phyloP scores from a whole-genome alignment of 2,797 vertebrate genomes.

The Chlorospingus semifuscus region DNA sequence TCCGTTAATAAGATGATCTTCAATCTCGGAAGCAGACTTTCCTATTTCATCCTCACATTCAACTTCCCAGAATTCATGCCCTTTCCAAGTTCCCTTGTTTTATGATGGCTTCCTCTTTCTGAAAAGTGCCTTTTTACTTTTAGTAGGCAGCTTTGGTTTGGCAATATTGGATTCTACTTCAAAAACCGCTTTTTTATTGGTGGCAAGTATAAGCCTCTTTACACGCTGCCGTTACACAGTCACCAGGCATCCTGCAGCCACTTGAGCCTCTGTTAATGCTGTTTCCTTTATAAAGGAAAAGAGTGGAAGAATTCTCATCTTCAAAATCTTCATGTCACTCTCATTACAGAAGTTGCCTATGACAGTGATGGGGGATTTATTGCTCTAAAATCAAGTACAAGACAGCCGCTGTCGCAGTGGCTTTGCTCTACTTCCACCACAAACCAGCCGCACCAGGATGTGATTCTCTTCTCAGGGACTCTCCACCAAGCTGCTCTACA shows the following conservation, averaged over 20 bases:
- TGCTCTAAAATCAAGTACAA: neutral
- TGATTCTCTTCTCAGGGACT: neutral
- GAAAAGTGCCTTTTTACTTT: neutral
- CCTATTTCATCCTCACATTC: neutral
- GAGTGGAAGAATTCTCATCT: neutral
- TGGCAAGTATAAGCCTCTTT: neutral
- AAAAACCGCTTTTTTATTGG: neutral
- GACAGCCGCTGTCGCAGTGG: neutral
- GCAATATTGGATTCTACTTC: neutral
- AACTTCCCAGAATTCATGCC: neutral
- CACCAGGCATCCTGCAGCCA: accelerated
- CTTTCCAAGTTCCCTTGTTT: neutral
- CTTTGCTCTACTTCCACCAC: neutral
- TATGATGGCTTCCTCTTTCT: neutral
- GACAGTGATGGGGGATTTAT: neutral
- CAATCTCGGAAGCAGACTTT: neutral
- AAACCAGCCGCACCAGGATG: neutral
- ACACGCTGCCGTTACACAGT: neutral
- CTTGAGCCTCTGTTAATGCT: neutral
- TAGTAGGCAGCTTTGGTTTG: neutral
- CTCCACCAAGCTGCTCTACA: neutral
- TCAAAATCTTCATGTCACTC: neutral
- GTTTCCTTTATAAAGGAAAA: neutral
- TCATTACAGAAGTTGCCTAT: neutral
- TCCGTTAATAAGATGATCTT: neutral